Conservation (phyloP, 1,140 invertebrate genomes). For the Lepidurus arcticus region DNA sequence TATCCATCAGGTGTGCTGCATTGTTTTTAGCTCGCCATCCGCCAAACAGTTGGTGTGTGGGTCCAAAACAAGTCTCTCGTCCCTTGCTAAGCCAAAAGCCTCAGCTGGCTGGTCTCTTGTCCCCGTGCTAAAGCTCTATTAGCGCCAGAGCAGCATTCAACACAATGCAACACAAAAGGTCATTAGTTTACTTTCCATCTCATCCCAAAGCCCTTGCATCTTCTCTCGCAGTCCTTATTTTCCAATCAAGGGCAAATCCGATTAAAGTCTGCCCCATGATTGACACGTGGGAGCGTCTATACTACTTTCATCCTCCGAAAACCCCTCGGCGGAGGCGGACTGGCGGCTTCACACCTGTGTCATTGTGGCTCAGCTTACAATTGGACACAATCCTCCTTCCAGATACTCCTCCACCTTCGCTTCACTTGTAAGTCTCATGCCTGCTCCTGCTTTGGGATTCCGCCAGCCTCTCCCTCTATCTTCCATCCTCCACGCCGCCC, state of each 20-base stretch:
- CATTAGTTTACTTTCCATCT: not conserved
- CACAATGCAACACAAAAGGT: not conserved
- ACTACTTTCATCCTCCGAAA: not conserved
- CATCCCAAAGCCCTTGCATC: not conserved
- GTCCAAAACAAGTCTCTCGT: too few species aligned
- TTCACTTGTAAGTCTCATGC: not conserved
- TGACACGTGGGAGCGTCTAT: conserved; percentile 5
- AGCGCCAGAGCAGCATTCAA: not conserved
- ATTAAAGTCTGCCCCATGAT: conserved; percentile 2
- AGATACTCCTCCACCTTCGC: not conserved
- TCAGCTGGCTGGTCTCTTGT: not conserved
- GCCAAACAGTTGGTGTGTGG: too few species aligned
- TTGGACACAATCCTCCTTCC: not conserved
- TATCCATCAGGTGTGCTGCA: too few species aligned
- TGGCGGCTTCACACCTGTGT: not conserved
- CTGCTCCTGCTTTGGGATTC: not conserved
- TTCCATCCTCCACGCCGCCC: not conserved
- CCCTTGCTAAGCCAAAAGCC: not conserved
- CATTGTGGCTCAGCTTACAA: not conserved
- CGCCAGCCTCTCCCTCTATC: not conserved
- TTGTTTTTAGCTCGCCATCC: too few species aligned
- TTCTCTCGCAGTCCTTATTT: not conserved
- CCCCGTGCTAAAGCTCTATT: not conserved
- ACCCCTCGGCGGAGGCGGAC: not conserved
- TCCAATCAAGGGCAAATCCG: not conserved